A percentile compares a stretch with the other conserved stretches of the same genome.
Evolutionary conservation across 2,113 vertebrate species (phyloP).

Genomic region (Lepidothrix coronata): DNA sequence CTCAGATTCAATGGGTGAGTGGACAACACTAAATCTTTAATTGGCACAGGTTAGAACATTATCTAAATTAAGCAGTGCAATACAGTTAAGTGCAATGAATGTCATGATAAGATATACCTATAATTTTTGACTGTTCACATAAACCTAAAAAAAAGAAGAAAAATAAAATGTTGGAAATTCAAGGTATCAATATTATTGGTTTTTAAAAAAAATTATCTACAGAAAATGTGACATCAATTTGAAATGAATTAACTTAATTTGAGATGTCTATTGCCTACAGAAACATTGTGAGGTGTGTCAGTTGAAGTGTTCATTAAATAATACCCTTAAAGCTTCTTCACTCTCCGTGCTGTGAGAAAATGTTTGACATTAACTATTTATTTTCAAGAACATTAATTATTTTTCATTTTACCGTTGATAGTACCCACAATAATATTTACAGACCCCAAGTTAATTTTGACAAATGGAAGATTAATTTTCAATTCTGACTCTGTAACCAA

Average conservation of each 20-base stretch:
- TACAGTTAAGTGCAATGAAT: background rate
- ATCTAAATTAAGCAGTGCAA: background rate
- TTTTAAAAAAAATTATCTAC: background rate
- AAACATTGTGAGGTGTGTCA: background rate
- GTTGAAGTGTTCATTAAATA: background rate
- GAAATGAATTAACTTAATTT: background rate
- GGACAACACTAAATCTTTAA: background rate
- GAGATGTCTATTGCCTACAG: background rate
- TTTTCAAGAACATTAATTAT: background rate
- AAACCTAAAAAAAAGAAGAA: background rate
- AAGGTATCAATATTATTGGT: background rate
- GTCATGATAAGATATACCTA: background rate
- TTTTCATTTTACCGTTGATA: background rate
- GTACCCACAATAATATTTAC: background rate
- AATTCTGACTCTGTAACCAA: background rate
- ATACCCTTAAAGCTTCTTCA: background rate
- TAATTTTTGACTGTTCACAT: background rate
- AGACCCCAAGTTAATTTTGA: background rate
- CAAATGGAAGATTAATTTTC: background rate
- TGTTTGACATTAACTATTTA: background rate
- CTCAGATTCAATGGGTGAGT: background rate
- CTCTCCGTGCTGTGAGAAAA: background rate
- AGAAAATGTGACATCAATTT: background rate
- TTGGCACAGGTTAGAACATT: background rate
- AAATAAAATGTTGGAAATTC: background rate